Evolutionary conservation across 2,888 invertebrate species (phyloP).

Genomic region (Andrena minutula): DNA sequence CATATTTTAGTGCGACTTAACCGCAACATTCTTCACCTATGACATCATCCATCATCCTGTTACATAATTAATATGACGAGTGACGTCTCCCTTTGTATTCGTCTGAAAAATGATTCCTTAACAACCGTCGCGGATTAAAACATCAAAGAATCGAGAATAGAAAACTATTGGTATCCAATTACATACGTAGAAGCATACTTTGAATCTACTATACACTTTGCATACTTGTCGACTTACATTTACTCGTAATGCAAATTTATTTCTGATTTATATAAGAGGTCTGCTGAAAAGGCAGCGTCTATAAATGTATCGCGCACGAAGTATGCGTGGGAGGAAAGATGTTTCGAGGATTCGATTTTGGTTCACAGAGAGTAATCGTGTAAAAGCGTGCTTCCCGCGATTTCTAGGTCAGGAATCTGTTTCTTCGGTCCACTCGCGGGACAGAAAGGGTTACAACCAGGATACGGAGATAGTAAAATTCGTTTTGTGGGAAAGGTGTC

Average conservation of each 20-base stretch:
- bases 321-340: no score
- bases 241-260: no score
- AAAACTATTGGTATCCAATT: no score
- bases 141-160: background rate
- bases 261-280: no score
- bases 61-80: background rate
- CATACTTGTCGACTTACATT: no score
- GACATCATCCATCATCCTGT: slow-evolving; percentile 3
- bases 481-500: background rate
- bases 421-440: background rate
- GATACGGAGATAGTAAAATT: slow-evolving; percentile 13
- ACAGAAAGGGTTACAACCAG: slow-evolving; percentile 10
- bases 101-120: background rate
- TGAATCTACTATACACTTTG: no score
- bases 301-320: no score
- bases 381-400: background rate
- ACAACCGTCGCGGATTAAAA: background rate
- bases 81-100: background rate
- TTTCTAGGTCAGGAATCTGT: background rate
- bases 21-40: slow-evolving; percentile 5
- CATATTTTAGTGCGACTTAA: background rate
- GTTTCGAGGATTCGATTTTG: no score
- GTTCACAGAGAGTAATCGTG: no score
- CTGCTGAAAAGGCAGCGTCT: no score
- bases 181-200: no score